Evolutionary conservation across 2,797 vertebrate species (phyloP), one percentile per base, ranked within the genome.

Genomic region (Apogon talboti): DNA sequence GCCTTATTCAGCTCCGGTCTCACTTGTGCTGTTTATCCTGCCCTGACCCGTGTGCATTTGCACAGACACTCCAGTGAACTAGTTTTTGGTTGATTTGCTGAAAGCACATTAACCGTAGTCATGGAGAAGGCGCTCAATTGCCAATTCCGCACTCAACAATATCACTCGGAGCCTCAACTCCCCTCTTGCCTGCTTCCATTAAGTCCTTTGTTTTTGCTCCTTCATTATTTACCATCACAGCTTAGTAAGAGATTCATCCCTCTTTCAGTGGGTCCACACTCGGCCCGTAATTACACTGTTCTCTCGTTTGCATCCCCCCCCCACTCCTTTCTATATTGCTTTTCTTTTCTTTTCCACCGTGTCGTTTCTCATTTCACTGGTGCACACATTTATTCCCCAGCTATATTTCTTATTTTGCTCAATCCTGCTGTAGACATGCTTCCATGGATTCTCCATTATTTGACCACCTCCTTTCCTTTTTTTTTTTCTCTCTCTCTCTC

Each of bases 191-290:
- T 63, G 21, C 67, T 80, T 78, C 74, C 68, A 81, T 89, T 87
- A 76, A 83, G 83, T 81, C 68, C 56, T 71, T 82, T 76, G 76
- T 77, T 82, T 77, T 52, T 65, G 45, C 62, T 38, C 48, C 46
- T 55, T 67, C 78, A 76, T 88, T 82, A 88, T 86, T 89, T 86
- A 75, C 75, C 64, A 77, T 68, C 84, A 59, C 62, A 49, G 46
- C 69, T 66, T 38, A 48, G 51, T 81, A 84, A 87, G 77, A 73
- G 78, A 84, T 71, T 61, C 61, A 73, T 81, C 75, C 58, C 60
- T 79, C 70, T 79, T 67, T 66, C 53, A 35, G 47, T 3, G 6
- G 41, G 48, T 50, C 66, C 66, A 53, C 52, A 6, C 68, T 77
- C 60, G 14, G 61, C 46, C 48, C 77, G 47, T 79, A 79, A 85